Evolutionary conservation across 1,140 invertebrate species (phyloP), one percentile per base, ranked within the genome.

Genomic region (Ips nitidus): DNA sequence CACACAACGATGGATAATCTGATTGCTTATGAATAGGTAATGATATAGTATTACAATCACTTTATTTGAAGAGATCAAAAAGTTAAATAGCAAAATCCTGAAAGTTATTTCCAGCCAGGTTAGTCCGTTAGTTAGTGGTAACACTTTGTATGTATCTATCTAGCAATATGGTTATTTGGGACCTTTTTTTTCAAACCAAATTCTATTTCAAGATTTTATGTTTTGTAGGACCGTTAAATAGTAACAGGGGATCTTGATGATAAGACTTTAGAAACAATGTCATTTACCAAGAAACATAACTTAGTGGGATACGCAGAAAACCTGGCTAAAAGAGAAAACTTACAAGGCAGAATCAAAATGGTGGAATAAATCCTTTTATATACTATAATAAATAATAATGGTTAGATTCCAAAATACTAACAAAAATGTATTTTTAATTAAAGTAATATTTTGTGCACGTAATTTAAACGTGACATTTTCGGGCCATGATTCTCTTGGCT

Each of bases 151-250:
- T 91, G 82, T 96, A 95, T 81, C 81, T 96, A 73, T 91, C 93
- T 63, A n/a, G n/a, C 89, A 92, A 79, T 96, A 88, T 76, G 94
- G 94, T 42, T 96, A 95, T 80, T 82, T 97, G 69, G 89, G 89
- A 73, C 88, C 85, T n/a, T n/a, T n/a, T n/a, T n/a, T n/a, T n/a
- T 66, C 41, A 69, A 70, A 70, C 86, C 87, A 50, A 92, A 87
- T 61, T 86, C 87, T 62, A 90, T 91, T n/a, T 36, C 85, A 91
- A 47, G 93, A 96, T 69, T 97, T 96, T 79, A 81, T 86, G 88
- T 53, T 96, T 97, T 76, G 94, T n/a, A n/a, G n/a, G n/a, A n/a
- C n/a, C n/a, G n/a, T n/a, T n/a, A n/a, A n/a, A n/a, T n/a, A n/a
- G 83, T 90, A 66, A 95, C 78, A 93, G 93, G 93, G 75, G 84